These are phyloP conservation scores for Kryptolebias marmoratus DNA, from an alignment of 2,113 vertebrate species.

Conservation along the genomic window DNA sequence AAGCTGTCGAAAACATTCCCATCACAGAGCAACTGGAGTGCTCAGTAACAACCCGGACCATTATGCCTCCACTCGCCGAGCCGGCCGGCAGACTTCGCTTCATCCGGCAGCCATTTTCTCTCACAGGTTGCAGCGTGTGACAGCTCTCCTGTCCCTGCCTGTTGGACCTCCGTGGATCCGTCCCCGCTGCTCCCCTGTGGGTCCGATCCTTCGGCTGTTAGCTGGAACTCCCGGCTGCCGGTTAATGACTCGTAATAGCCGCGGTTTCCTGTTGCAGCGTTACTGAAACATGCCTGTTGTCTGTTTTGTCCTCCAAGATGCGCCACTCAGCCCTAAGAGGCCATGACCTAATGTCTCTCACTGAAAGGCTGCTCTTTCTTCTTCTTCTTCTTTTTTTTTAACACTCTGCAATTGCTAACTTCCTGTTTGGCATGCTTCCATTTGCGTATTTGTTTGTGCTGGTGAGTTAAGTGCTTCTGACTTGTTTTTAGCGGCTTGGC, in stretches of 20 bases:
- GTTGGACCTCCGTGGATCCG: background rate
- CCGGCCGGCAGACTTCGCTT: conserved; percentile 39
- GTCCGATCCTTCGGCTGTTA: conserved; percentile 21
- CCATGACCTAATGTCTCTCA: conserved; percentile 43
- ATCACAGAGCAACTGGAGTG: conserved; percentile 63
- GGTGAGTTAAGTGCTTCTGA: conserved; percentile 4
- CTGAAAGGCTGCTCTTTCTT: conserved; percentile 26
- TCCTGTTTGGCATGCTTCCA: conserved; percentile 40
- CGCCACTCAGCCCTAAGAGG: conserved; percentile 12
- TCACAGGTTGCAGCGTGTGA: conserved; percentile 22
- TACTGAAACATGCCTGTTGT: conserved; percentile 35
- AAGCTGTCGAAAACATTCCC: conserved; percentile 71
- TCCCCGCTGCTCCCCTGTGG: conserved; percentile 10
- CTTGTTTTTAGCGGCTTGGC: conserved; percentile 34
- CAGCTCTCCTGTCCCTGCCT: conserved; percentile 22
- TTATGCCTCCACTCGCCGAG: conserved; percentile 38
- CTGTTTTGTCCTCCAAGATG: conserved; percentile 31
- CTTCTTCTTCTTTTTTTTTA: conserved; percentile 27
- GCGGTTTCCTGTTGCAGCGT: conserved; percentile 35
- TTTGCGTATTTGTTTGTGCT: conserved; percentile 27
- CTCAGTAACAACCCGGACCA: conserved; percentile 66
- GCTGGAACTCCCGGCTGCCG: conserved; percentile 28
- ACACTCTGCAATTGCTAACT: conserved; percentile 30
- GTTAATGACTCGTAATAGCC: conserved; percentile 48
- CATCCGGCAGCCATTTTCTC: conserved; percentile 43